A percentile compares a stretch with the other conserved stretches of the same genome.
Evolutionary conservation across 2,797 vertebrate species (phyloP).

Genomic region (Gambelia wislizenii): DNA sequence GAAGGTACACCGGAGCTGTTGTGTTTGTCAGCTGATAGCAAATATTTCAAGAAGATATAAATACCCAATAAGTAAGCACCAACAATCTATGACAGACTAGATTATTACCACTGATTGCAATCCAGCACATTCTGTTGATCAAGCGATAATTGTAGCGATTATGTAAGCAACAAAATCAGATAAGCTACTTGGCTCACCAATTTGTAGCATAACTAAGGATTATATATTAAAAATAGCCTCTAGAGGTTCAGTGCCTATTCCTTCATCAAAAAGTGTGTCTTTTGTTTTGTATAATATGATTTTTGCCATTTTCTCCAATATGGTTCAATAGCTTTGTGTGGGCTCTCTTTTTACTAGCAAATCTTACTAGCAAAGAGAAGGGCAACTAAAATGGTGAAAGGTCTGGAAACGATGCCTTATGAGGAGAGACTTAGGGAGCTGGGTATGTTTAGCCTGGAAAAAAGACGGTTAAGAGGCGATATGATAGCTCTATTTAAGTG

Average conservation of each 20-base stretch:
- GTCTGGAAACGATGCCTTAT: too few relatives aligned
- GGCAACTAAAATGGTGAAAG: too few relatives aligned
- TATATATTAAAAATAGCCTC: background rate
- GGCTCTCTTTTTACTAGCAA: background rate
- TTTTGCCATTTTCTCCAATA: background rate
- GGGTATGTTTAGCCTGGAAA: too few relatives aligned
- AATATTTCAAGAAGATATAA: background rate
- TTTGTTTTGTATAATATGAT: background rate
- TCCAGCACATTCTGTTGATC: background rate
- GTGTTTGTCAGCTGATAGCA: background rate
- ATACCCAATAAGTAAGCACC: background rate
- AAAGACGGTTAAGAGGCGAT: too few relatives aligned
- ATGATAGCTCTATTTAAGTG: too few relatives aligned
- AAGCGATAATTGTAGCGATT: conserved; percentile 6
- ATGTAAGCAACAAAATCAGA: background rate
- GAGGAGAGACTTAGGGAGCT: too few relatives aligned
- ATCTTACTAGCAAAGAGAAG: too few relatives aligned
- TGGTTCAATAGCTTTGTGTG: background rate
- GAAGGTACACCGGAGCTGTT: background rate
- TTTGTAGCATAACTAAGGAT: background rate
- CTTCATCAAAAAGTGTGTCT: background rate
- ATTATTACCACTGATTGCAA: background rate
- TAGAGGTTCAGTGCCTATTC: background rate
- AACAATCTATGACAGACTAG: background rate
- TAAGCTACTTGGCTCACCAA: background rate